These are phyloP conservation scores for Argyresthia goedartella DNA, from an alignment of 2,888 invertebrate species.

Conservation along the genomic window DNA sequence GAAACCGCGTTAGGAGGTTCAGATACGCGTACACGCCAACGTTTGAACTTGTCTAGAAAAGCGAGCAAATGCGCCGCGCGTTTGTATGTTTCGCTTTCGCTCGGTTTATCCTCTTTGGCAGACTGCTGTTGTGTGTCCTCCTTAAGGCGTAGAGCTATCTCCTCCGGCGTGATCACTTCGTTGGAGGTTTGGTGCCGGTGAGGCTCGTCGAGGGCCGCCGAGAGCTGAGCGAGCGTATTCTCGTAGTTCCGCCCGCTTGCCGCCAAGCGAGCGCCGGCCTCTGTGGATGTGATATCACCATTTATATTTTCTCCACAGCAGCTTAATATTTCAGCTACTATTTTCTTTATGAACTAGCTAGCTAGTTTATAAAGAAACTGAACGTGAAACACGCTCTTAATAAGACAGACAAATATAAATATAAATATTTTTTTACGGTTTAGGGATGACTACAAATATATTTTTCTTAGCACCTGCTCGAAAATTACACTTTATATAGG, in stretches of 20 bases:
- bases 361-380: too few species aligned
- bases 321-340: too few species aligned
- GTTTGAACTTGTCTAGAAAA: constrained; percentile 52
- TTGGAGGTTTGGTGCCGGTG: constrained; percentile 26
- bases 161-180: constrained; percentile 53
- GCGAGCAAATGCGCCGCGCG: constrained; percentile 47
- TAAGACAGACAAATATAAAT: too few species aligned
- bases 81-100: constrained; percentile 22
- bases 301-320: too few species aligned
- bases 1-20: constrained; percentile 44
- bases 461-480: too few species aligned
- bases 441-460: too few species aligned
- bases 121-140: constrained; percentile 16
- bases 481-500: too few species aligned
- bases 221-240: constrained; percentile 40
- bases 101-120: constrained; percentile 12
- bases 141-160: constrained; percentile 39
- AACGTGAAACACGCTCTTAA: too few species aligned
- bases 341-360: too few species aligned
- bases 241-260: constrained; percentile 54
- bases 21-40: constrained; percentile 41
- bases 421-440: too few species aligned
- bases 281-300: constrained; percentile 10
- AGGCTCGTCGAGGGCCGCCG: constrained; percentile 49
- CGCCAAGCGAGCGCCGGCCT: constrained; percentile 54